Evolutionary conservation across 2,888 invertebrate genomes (phyloP), one percentile per base, ranked within the genome.

Genomic region (Clostera curtula): DNA sequence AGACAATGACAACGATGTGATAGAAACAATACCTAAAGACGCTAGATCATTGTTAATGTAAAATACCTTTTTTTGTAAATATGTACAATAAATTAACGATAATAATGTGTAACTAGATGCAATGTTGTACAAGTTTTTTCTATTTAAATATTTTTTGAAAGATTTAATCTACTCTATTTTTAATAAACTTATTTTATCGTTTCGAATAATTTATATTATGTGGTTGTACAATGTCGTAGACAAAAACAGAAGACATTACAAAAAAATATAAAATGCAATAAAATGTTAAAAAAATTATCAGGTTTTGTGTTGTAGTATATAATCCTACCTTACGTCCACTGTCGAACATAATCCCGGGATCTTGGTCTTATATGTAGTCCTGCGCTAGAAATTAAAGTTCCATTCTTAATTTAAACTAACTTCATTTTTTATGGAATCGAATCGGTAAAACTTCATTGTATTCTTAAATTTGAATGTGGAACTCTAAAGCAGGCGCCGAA

Each of bases 1-100:
- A 42, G 54, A 36, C 48, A 42, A 34, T 51, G 54, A 53, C 65
- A 57, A 65, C 74, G 75, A 75, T 82, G 82, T 82, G 82, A 82
- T 83, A 82, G 74, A 80, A 66, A 72, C 59, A 76, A 77, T 80
- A 80, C 79, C 79, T 80, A 75, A 74, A 79, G 77, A 80, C 66
- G 80, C 79, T 80, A 80, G 75, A 77, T 77, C 80, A 79, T 82
- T 82, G 80, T 82, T 79, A 79, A 72, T 83, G 80, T 80, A 75
- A 74, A 72, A 70, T 77, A 76, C 75, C 67, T 68, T 73, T 24
- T 24, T 45, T 46, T 80, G 82, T 83, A 82, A 79, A 82, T 82
- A 83, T 83, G 82, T 82, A 83, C 77, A 72, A 79, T 80, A 79
- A 58, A 49, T 64, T 71, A 74, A 76, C 65, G 23, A 61, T 49